Percentiles rank a stretch among this genome's conserved stretches.
These are phyloP conservation scores for Pterocles orientalis DNA, from an alignment of 2,113 vertebrate species.

Conservation along the genomic window DNA sequence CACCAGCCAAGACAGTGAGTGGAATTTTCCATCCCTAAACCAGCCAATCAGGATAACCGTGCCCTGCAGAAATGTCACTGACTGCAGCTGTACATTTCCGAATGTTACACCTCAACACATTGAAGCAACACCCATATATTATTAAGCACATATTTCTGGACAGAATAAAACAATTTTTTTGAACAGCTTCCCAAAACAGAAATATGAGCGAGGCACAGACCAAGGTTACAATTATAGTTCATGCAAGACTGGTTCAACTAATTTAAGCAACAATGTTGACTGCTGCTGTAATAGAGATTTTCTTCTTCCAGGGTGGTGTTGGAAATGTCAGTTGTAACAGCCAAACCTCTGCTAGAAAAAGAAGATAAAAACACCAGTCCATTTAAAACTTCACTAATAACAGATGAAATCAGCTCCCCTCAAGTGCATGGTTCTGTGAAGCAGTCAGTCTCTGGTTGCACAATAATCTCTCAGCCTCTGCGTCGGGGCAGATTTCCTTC, in stretches of 20 bases:
- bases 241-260: background rate
- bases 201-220: background rate
- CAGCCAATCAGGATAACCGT: background rate
- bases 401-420: constrained; percentile 22
- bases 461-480: constrained; percentile 13
- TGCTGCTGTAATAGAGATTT: background rate
- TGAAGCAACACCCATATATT: background rate
- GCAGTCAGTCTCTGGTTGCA: constrained; percentile 20
- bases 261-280: background rate
- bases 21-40: constrained; percentile 29
- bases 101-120: background rate
- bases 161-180: background rate
- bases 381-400: constrained; percentile 22
- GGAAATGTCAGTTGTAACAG: background rate
- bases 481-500: constrained; percentile 34
- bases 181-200: constrained; percentile 8
- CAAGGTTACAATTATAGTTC: background rate
- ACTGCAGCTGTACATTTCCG: background rate
- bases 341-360: background rate
- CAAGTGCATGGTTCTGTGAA: constrained; percentile 30
- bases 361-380: background rate
- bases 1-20: background rate
- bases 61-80: background rate
- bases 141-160: background rate
- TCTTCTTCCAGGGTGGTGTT: background rate